Base-by-base conservation (phyloP, 1,140 invertebrate species). In the Pogonomyrmex barbatus region DNA sequence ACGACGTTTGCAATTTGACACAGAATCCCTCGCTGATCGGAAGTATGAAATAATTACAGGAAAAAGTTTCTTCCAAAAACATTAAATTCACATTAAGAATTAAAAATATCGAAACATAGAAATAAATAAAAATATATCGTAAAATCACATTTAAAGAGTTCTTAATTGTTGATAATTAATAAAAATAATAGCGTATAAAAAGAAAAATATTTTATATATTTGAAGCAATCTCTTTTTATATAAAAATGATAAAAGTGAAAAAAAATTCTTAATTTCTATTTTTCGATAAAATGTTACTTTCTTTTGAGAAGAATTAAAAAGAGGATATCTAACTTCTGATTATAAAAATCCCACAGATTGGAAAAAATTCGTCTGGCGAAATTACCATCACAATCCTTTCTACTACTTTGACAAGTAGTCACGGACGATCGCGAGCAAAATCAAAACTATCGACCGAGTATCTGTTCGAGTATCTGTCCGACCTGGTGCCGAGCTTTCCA, bases 401-500 rank as follows among this genome's bases (percentile, higher is more conserved):
- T 42, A 56, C 36, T 45, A 56, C 36, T 45, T 17, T 5, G 12
- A 2, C 36, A 2, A 73, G 33, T 70, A 62, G 58, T 62, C 10
- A 17, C 47, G n/a, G 14, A 52, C 36, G 10, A 24, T 45, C 36
- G 36, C 47, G 36, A n/a, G 36, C 0, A 39, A 39, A n/a, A 36
- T 82, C 68, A 45, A 82, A 73, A 82, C 30, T 56, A 52, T 47
- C 79, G 79, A 12, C 2, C 65, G 60, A 77, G 24, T 24, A 24
- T 24, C 24, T 24, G 24, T n/a, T 45, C 12, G 10, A 36, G 30
- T 54, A 73, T 42, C 54, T 45, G 68, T 62, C 33, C 56, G 79
- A 83, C 68, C 52, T 83, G 79, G 30, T 52, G 17, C 70, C 50
- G 63, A 33, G 63, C 45, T 83, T 83, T 83, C 79, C 79, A 36